Conservation (phyloP, 2,888 invertebrate genomes). For the Acanthopleura granulata region DNA sequence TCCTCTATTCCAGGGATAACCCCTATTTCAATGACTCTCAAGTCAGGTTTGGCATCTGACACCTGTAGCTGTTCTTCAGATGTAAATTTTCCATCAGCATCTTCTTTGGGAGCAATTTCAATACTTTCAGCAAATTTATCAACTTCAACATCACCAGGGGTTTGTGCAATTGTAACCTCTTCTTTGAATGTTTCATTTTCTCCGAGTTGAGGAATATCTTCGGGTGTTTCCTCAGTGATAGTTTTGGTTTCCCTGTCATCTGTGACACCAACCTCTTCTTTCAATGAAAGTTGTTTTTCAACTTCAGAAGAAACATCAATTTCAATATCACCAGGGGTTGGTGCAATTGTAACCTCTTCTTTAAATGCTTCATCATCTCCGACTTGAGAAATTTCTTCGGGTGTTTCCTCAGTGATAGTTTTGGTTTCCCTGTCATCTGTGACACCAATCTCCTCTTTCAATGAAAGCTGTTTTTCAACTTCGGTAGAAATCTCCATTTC, state of each 20-base stretch:
- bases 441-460: background rate
- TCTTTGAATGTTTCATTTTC: background rate
- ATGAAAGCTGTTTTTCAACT: background rate
- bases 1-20: constrained; percentile 11
- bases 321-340: background rate
- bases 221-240: background rate
- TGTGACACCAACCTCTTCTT: background rate
- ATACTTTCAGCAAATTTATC: background rate
- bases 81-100: background rate
- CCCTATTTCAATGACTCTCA: constrained; percentile 22
- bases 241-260: background rate
- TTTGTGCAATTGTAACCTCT: background rate
- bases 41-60: no score
- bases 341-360: background rate
- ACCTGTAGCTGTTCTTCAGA: constrained; percentile 13
- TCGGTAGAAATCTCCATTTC: background rate
- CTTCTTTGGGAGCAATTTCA: background rate
- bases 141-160: background rate
- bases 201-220: background rate
- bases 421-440: background rate
- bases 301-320: background rate
- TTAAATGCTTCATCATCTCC: background rate
- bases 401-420: background rate
- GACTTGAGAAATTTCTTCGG: background rate
- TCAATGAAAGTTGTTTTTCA: background rate